phyloP scores from a whole-genome alignment of 1,140 invertebrate species.

The Drosophila sproati region DNA sequence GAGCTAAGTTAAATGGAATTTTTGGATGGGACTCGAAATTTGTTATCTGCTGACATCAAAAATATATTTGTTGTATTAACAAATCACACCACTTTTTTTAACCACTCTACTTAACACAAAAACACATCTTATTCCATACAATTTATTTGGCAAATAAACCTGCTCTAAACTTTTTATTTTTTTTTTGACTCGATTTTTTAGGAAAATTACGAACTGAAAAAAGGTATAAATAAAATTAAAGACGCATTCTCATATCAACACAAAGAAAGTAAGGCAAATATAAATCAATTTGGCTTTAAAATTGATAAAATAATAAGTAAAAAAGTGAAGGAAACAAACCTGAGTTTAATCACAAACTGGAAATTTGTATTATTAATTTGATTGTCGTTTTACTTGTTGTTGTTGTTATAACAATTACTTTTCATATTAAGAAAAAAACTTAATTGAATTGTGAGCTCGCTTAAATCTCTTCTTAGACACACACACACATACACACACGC shows the following conservation, averaged over 20 bases:
- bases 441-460: constrained; percentile 35
- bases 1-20: neutral
- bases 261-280: constrained; percentile 47
- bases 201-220: neutral
- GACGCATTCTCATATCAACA: constrained; percentile 50
- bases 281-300: constrained; percentile 11
- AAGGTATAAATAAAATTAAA: neutral
- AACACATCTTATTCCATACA: neutral
- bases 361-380: constrained; percentile 38
- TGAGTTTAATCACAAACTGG: constrained; percentile 55
- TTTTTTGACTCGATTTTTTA: constrained; percentile 3
- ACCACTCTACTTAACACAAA: too few relatives aligned
- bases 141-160: neutral
- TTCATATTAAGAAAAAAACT: constrained; percentile 25
- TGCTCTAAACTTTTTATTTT: too few relatives aligned
- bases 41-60: neutral
- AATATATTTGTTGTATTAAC: too few relatives aligned
- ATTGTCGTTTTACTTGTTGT: constrained; percentile 19
- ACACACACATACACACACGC: constrained; percentile 8
- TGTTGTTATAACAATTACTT: constrained; percentile 45
- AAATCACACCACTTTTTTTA: too few relatives aligned
- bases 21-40: neutral
- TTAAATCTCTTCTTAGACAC: constrained; percentile 18
- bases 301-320: constrained; percentile 42
- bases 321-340: constrained; percentile 35